phyloP scores from a whole-genome alignment of 2,113 vertebrate species.

The Corynorhinus townsendii region DNA sequence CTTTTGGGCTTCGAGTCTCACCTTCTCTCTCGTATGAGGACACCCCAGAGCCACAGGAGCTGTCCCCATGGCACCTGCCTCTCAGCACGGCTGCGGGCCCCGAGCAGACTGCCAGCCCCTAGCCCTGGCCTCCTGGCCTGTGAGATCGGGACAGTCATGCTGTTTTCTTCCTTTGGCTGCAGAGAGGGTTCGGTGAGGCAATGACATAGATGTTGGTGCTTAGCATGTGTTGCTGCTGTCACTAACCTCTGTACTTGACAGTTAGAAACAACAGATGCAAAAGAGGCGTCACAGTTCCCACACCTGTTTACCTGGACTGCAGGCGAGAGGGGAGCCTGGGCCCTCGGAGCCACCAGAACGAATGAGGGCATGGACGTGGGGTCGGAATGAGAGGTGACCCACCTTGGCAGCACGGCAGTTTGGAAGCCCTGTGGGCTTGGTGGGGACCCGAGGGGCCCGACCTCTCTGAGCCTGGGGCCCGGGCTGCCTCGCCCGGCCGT shows the following conservation, averaged over 20 bases:
- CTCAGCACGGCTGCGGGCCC: too few relatives aligned
- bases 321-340: background rate
- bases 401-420: background rate
- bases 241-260: background rate
- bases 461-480: too few relatives aligned
- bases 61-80: too few relatives aligned
- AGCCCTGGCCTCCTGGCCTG: background rate
- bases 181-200: background rate
- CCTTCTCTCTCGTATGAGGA: too few relatives aligned
- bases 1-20: too few relatives aligned
- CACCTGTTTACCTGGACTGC: rapidly evolving
- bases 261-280: rapidly evolving
- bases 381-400: background rate
- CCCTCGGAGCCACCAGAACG: background rate
- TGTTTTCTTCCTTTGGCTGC: background rate
- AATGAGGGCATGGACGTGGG: background rate
- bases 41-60: too few relatives aligned
- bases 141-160: background rate
- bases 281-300: rapidly evolving
- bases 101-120: background rate
- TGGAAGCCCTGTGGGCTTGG: background rate
- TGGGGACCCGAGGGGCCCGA: too few relatives aligned
- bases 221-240: rapidly evolving
- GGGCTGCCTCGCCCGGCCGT: too few relatives aligned
- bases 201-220: background rate